Evolutionary conservation across 2,797 vertebrate species (phyloP).

Genomic region (Brachyrhaphis roseni): DNA sequence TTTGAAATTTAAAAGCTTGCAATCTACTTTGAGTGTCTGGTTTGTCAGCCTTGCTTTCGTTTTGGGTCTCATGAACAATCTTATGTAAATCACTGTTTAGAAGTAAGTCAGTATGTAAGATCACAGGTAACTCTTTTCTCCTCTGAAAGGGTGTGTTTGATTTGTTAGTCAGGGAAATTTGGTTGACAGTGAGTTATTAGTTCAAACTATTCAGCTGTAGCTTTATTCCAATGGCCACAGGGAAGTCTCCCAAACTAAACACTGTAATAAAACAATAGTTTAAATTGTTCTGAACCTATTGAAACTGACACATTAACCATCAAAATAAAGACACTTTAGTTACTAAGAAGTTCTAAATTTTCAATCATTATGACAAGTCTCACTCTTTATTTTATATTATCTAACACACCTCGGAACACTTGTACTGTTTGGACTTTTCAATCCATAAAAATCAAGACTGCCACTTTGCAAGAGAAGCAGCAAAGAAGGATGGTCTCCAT

Average conservation of each 20-base stretch:
- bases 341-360: not conserved
- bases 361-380: not conserved
- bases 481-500: not conserved
- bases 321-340: not conserved
- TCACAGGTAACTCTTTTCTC: not conserved
- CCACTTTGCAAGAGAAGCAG: not conserved
- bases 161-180: not conserved
- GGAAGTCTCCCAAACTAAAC: too few species aligned
- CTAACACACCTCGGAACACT: not conserved
- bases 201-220: too few species aligned
- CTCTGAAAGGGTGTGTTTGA: not conserved
- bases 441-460: not conserved
- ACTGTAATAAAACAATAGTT: too few species aligned
- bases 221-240: too few species aligned
- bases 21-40: too few species aligned
- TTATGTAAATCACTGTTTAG: not conserved
- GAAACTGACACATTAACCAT: not conserved
- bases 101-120: not conserved
- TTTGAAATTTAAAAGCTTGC: too few species aligned
- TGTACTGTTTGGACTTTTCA: not conserved
- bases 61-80: not conserved
- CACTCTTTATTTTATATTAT: not conserved
- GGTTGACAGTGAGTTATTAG: too few species aligned
- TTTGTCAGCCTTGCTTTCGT: too few species aligned
- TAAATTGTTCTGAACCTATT: too few species aligned